Base-by-base conservation (phyloP, 2,113 vertebrate genomes). In the Pygoscelis antarcticus region DNA sequence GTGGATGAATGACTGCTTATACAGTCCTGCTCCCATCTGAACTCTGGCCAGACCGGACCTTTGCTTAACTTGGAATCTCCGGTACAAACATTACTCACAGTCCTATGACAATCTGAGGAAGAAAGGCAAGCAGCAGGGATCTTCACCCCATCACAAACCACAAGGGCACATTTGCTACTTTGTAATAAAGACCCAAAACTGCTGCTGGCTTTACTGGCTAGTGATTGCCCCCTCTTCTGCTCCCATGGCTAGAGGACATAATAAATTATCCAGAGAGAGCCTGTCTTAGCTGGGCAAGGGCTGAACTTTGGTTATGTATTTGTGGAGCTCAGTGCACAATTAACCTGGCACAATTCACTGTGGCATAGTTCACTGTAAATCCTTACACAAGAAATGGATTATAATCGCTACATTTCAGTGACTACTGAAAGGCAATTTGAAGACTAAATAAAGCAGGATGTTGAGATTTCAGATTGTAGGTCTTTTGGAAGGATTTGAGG, bases 341-440 rank as follows among this genome's bases (percentile, higher is more conserved):
- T 91, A 94, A 91, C 57, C 69, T 85, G 74, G 15, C 30, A 61
- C 27, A 58, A 42, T 83, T 94, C 55, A 51, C 42, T 38, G 83
- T 86, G 46, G n/a, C 82, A 77, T 44, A 93, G 80, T 92, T 92
- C 77, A 51, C 69, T 79, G 57, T 87, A 93, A 91, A 87, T 89
- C 69, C 72, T 95, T 93, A 66, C 61, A 49, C 54, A 77, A 54
- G 61, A 70, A 94, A 74, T 85, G 17, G 80, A 52, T 87, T 76
- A 62, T 69, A 94, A 94, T 94, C 54, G 22, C 44, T 89, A n/a
- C 22, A 74, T 91, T 96, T 93, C 60, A 81, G 70, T 72, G 81
- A 54, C 0, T 9, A 54, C 57, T 85, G 70, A 85, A 89, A 91
- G 66, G 83, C 74, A 93, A 12, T 93, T 75, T 76, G 55, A 93